A percentile compares a stretch with the other conserved stretches of the same genome.
These are phyloP conservation scores for Frieseomelitta varia DNA, from an alignment of 1,140 invertebrate genomes.

Conservation along the genomic window DNA sequence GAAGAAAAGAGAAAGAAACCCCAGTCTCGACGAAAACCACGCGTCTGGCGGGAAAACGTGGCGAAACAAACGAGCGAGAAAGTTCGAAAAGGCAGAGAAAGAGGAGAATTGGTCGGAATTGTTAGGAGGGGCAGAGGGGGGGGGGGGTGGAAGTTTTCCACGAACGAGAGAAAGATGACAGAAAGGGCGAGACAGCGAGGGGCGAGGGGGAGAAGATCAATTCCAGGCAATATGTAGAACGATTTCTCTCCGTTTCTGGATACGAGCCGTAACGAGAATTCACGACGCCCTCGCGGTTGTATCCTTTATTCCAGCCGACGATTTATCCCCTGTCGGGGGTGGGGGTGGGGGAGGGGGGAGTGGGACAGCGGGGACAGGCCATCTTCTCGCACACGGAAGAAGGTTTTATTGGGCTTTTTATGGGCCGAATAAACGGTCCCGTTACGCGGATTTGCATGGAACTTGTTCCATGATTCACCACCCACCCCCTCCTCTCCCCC, in stretches of 20 bases:
- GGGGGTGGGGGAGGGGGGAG: conserved; percentile 1
- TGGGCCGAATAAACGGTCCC: conserved; percentile 73
- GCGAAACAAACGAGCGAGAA: neutral
- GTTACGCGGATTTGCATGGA: conserved; percentile 75
- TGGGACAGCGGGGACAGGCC: conserved; percentile 34
- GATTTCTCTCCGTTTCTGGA: conserved; percentile 70
- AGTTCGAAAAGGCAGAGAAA: neutral
- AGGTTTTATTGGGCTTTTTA: conserved; percentile 77
- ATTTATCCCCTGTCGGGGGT: conserved; percentile 73
- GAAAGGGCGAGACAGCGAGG: neutral
- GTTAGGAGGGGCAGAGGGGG: too few relatives aligned
- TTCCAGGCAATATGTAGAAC: conserved; percentile 75
- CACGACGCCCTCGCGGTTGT: conserved; percentile 33
- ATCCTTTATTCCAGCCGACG: conserved; percentile 72
- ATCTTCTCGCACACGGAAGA: conserved; percentile 55
- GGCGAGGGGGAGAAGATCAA: conserved; percentile 64
- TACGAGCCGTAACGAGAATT: conserved; percentile 55
- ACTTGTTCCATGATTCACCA: conserved; percentile 70
- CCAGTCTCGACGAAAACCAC: neutral
- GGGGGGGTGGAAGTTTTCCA: neutral
- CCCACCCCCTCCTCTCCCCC: too few relatives aligned
- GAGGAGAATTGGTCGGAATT: conserved; percentile 4
- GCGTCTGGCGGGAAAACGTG: neutral
- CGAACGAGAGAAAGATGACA: neutral
- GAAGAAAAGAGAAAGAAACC: too few relatives aligned